Percentiles rank a stretch among this genome's conserved stretches.
phyloP scores from a whole-genome alignment of 2,888 invertebrate species.

The Eupithecia subumbrata region DNA sequence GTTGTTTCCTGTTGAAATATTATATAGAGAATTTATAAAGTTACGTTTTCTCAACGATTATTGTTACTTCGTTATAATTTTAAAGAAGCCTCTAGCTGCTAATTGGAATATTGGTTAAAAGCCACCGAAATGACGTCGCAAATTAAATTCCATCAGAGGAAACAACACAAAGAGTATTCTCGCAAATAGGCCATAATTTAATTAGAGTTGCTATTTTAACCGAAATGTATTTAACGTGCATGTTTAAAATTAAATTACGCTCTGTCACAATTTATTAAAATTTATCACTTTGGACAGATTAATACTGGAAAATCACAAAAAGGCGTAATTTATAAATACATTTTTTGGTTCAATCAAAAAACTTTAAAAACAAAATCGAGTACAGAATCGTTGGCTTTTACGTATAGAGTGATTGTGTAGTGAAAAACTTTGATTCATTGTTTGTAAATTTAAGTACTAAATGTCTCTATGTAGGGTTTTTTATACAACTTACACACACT shows the following conservation, averaged over 20 bases:
- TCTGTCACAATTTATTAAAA: constrained; percentile 37
- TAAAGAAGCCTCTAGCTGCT: constrained; percentile 7
- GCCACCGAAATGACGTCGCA: constrained; percentile 3
- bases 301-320: neutral
- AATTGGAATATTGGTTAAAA: constrained; percentile 9
- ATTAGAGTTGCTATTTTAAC: constrained; percentile 26
- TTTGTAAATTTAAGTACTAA: neutral
- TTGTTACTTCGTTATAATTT: neutral
- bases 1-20: neutral
- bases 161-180: constrained; percentile 17
- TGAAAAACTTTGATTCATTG: neutral
- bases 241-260: constrained; percentile 38
- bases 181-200: constrained; percentile 24
- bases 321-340: neutral
- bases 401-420: neutral
- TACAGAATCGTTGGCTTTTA: neutral
- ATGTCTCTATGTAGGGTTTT: too few species aligned
- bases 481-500: too few species aligned
- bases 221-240: constrained; percentile 33
- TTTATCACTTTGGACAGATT: constrained; percentile 34
- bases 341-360: neutral
- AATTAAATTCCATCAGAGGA: constrained; percentile 16
- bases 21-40: neutral
- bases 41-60: neutral
- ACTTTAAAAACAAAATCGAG: neutral